A percentile compares a stretch with the other conserved stretches of the same genome.
phyloP scores from a whole-genome alignment of 2,113 vertebrate species.

The Osmerus eperlanus region DNA sequence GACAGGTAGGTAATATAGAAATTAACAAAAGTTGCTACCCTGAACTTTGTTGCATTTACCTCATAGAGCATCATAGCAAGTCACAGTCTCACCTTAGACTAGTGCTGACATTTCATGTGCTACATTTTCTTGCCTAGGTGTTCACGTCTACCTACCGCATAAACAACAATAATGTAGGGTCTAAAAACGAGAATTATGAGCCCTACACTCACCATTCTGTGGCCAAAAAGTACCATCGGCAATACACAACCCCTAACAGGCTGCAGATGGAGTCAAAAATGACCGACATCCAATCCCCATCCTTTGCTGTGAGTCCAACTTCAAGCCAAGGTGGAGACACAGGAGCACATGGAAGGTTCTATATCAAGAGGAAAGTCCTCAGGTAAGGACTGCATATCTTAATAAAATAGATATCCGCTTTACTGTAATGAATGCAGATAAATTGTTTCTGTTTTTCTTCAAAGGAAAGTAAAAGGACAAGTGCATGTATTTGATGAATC shows the following conservation, averaged over 20 bases:
- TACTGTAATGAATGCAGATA: neutral
- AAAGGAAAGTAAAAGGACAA: constrained; percentile 66
- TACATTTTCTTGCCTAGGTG: constrained; percentile 29
- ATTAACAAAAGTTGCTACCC: neutral
- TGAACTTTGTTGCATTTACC: neutral
- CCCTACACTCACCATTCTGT: constrained; percentile 59
- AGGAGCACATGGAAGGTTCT: constrained; percentile 22
- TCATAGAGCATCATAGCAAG: neutral
- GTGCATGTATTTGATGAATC: constrained; percentile 69
- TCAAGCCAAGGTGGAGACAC: constrained; percentile 34
- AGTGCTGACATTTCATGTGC: too few species aligned
- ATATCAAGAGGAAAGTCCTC: constrained; percentile 72
- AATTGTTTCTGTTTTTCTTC: neutral
- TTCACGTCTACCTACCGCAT: constrained; percentile 34
- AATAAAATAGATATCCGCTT: too few species aligned
- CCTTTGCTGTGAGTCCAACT: constrained; percentile 22
- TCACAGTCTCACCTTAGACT: neutral
- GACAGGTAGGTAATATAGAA: constrained; percentile 38
- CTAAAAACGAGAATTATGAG: constrained; percentile 35
- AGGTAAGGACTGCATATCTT: constrained; percentile 45
- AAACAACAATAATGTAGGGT: constrained; percentile 9
- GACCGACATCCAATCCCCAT: constrained; percentile 20
- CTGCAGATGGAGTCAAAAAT: constrained; percentile 37
- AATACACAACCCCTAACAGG: constrained; percentile 42
- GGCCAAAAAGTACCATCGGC: constrained; percentile 37